phyloP scores from a whole-genome alignment of 2,797 vertebrate species.

The Muscicapa comitata region DNA sequence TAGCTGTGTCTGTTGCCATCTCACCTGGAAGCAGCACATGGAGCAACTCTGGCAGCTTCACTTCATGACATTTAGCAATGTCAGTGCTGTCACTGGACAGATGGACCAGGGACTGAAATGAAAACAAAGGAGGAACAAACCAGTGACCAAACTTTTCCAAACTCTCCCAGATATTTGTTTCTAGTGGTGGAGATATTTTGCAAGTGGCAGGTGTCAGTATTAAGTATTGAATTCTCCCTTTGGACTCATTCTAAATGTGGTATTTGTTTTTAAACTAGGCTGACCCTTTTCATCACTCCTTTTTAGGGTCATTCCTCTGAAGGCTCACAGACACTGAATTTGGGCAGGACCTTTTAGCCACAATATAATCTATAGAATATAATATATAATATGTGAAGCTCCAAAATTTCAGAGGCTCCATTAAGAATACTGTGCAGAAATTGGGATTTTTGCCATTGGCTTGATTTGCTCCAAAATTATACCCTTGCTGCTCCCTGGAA shows the following conservation, averaged over 20 bases:
- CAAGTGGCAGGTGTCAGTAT: constrained; percentile 26
- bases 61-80: neutral
- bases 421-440: constrained; percentile 3
- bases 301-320: neutral
- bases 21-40: neutral
- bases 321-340: neutral
- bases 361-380: neutral
- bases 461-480: constrained; percentile 7
- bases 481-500: constrained; percentile 34
- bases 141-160: neutral
- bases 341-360: neutral
- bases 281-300: constrained; percentile 34
- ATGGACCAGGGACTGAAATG: neutral
- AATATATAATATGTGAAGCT: neutral
- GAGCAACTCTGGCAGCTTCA: neutral
- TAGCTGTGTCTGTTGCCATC: neutral
- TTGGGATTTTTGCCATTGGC: constrained; percentile 14
- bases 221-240: constrained; percentile 10
- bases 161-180: neutral
- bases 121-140: neutral
- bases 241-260: neutral
- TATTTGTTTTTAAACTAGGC: constrained; percentile 9
- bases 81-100: neutral
- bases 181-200: constrained; percentile 12
- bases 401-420: neutral